phyloP scores from a whole-genome alignment of 2,113 vertebrate genomes.

The Cavia porcellus region DNA sequence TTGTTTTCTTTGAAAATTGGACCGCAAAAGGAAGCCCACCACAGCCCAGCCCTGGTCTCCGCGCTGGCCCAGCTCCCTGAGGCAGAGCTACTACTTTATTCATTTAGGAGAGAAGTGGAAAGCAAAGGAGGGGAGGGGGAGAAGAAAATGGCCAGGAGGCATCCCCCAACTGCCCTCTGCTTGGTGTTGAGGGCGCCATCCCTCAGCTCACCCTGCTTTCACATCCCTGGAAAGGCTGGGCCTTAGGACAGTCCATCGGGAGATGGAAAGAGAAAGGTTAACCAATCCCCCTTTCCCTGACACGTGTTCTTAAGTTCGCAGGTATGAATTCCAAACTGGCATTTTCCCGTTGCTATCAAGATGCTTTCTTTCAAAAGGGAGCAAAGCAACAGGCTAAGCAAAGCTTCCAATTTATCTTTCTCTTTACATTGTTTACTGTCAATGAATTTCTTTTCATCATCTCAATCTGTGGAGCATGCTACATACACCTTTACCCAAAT shows the following conservation, averaged over 20 bases:
- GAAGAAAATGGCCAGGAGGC: not conserved
- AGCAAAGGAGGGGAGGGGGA: not conserved
- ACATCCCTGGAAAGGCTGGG: not conserved
- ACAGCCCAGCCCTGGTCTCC: not conserved
- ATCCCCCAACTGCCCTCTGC: not conserved
- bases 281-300: not conserved
- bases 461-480: not conserved
- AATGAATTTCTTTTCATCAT: not conserved
- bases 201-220: not conserved
- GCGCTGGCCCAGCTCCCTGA: not conserved
- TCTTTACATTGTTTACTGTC: not conserved
- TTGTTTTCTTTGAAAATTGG: not conserved
- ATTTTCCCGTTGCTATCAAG: not conserved
- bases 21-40: not conserved
- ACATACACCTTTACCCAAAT: not conserved
- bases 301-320: not conserved
- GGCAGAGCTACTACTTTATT: not conserved
- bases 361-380: slow-evolving; percentile 17
- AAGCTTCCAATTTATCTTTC: not conserved
- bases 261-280: not conserved
- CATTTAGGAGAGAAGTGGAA: not conserved
- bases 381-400: not conserved
- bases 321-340: slow-evolving; percentile 13
- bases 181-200: not conserved
- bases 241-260: not conserved